Conservation (phyloP, 1,140 invertebrate species). For the Lasaia peninsularis region DNA sequence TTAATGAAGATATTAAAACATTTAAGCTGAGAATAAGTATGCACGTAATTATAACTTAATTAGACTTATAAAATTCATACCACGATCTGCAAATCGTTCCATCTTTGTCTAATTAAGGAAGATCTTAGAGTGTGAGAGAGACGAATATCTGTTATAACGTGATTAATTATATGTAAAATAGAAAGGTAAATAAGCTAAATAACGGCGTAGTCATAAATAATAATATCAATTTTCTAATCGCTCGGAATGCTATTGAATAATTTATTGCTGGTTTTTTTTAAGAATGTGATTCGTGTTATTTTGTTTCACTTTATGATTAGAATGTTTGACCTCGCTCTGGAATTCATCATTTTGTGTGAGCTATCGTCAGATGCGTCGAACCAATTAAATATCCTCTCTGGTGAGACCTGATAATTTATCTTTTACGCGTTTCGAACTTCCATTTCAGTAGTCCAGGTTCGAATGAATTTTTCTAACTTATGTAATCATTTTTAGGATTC, state of each 20-base stretch:
- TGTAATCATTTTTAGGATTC: too few relatives aligned
- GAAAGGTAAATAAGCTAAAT: conserved; percentile 8
- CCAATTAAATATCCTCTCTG: too few relatives aligned
- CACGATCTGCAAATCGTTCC: not conserved
- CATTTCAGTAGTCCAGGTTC: too few relatives aligned
- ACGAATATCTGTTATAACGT: conserved; percentile 1
- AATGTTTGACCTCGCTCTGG: too few relatives aligned
- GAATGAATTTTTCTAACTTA: too few relatives aligned
- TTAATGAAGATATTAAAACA: too few relatives aligned
- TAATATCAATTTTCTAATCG: not conserved
- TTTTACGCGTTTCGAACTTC: too few relatives aligned
- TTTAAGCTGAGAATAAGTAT: not conserved
- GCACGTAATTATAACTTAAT: not conserved
- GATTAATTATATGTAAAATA: conserved; percentile 6
- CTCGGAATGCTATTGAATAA: conserved; percentile 1
- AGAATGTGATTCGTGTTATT: not conserved
- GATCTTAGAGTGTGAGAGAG: conserved; percentile 4
- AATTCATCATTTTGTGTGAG: too few relatives aligned
- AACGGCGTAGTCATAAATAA: not conserved
- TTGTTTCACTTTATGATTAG: not conserved
- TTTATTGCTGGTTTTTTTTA: not conserved
- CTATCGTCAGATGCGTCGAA: too few relatives aligned
- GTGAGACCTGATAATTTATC: too few relatives aligned
- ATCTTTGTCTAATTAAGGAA: not conserved
- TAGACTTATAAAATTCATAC: not conserved